Evolutionary conservation across 2,797 vertebrate species (phyloP).

Genomic region (Peromyscus attwateri): DNA sequence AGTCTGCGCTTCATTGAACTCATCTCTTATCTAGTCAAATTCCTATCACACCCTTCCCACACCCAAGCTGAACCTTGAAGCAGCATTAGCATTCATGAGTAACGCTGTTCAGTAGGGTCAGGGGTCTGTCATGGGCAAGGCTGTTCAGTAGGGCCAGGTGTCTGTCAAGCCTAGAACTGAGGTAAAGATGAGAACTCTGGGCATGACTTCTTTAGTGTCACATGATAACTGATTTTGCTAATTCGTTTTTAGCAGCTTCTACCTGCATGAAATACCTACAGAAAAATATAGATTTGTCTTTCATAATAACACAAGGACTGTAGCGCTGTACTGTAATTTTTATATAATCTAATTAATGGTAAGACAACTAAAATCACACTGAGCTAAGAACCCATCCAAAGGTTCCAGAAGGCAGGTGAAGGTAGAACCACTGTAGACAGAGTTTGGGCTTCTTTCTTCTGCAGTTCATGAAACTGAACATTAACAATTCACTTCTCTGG

Average conservation of each 20-base stretch:
- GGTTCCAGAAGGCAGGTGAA: neutral
- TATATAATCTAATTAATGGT: neutral
- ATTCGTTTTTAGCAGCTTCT: neutral
- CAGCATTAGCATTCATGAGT: neutral
- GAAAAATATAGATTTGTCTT: conserved; percentile 16
- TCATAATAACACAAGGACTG: neutral
- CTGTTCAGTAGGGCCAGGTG: neutral
- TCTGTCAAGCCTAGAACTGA: neutral
- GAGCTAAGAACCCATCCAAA: conserved; percentile 50
- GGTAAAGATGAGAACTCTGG: neutral
- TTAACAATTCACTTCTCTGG: neutral
- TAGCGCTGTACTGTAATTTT: neutral
- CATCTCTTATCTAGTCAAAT: conserved; percentile 27
- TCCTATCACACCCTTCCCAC: neutral
- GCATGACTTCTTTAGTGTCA: neutral
- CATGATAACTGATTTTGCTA: neutral
- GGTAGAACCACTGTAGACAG: neutral
- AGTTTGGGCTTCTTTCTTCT: neutral
- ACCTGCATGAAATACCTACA: neutral
- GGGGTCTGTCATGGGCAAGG: neutral
- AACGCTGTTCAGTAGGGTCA: neutral
- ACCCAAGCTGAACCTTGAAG: neutral
- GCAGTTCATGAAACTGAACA: neutral
- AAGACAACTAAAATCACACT: neutral
- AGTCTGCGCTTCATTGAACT: neutral